Conservation (phyloP, 2,797 vertebrate species). For the Trachops cirrhosus region DNA sequence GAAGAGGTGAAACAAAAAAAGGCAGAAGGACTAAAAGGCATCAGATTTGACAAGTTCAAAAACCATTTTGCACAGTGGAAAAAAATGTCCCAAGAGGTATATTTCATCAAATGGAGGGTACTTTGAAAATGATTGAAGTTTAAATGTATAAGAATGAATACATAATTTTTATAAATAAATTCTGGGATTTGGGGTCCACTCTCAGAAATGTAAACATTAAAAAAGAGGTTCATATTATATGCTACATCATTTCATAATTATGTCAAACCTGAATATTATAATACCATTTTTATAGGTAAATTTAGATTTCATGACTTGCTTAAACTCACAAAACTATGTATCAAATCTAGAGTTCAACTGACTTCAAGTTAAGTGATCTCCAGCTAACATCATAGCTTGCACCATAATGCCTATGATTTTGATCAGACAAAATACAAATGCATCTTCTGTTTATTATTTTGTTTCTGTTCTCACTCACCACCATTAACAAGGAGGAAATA, state of each 20-base stretch:
- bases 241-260: neutral
- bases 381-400: neutral
- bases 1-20: neutral
- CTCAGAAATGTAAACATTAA: neutral
- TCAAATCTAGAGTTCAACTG: neutral
- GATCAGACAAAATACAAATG: neutral
- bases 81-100: neutral
- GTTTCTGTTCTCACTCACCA: neutral
- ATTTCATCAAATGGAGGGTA: neutral
- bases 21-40: neutral
- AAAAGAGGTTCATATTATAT: neutral
- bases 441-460: slow-evolving; percentile 17
- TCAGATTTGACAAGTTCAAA: neutral
- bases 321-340: neutral
- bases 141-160: neutral
- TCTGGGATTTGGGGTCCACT: neutral
- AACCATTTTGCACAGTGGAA: neutral
- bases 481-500: neutral
- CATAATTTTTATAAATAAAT: neutral
- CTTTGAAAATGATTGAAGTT: neutral
- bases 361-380: neutral
- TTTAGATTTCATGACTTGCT: neutral
- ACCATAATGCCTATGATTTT: neutral
- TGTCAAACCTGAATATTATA: neutral
- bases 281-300: neutral